These are phyloP conservation scores for Rhodinocichla rosea DNA, from an alignment of 2,113 vertebrate species.

Conservation along the genomic window DNA sequence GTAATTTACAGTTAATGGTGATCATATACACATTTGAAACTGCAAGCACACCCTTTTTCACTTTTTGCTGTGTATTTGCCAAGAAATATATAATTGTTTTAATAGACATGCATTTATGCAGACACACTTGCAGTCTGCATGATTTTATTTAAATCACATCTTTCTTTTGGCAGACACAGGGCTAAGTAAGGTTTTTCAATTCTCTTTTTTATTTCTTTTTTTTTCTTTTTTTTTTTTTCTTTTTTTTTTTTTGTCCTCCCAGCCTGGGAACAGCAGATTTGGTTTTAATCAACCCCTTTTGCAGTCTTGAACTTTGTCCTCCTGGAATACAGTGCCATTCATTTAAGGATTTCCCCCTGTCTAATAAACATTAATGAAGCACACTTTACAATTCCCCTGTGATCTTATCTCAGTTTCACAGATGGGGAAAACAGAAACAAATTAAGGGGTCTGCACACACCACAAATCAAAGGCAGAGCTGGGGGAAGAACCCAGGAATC, in stretches of 20 bases:
- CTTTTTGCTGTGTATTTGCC: not conserved
- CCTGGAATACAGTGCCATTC: conserved; percentile 10
- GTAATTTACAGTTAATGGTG: not conserved
- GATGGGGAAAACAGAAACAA: conserved; percentile 38
- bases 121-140: not conserved
- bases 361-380: conserved; percentile 54
- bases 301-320: conserved; percentile 47
- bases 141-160: not conserved
- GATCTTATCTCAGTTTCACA: conserved; percentile 43
- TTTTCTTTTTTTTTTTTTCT: not conserved
- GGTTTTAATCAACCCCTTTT: conserved; percentile 30
- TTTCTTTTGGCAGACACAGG: not conserved
- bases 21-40: not conserved
- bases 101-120: accelerated
- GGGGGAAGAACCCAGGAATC: not conserved
- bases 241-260: not conserved
- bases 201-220: not conserved
- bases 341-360: conserved; percentile 31
- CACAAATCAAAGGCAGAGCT: conserved; percentile 45
- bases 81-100: not conserved
- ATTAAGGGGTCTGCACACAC: conserved; percentile 23
- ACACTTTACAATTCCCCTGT: not conserved
- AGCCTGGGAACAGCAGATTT: conserved; percentile 1
- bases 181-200: not conserved
- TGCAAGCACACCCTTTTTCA: not conserved